Evolutionary conservation across 2,113 vertebrate genomes (phyloP).

Genomic region (Pardalotus punctatus): DNA sequence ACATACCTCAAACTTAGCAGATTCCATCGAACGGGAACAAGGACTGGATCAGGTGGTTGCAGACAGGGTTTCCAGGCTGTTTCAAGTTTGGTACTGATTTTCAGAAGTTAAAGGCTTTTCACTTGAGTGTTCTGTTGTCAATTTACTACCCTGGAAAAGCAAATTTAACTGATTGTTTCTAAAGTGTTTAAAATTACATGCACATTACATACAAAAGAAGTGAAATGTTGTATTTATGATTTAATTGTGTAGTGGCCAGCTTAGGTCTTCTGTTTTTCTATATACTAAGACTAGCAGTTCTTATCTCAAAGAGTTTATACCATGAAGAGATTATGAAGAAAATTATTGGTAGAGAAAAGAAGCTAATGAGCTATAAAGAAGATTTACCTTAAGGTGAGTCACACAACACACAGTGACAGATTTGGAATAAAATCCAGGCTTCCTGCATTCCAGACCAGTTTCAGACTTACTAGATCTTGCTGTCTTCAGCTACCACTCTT

Average conservation of each 20-base stretch:
- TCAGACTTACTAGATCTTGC: neutral
- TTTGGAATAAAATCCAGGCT: neutral
- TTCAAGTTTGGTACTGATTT: neutral
- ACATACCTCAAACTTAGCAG: neutral
- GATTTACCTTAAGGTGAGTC: neutral
- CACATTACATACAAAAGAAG: neutral
- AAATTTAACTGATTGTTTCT: neutral
- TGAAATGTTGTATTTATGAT: neutral
- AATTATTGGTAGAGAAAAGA: neutral
- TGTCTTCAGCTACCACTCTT: neutral
- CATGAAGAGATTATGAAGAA: neutral
- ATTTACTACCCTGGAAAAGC: neutral
- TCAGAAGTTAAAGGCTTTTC: neutral
- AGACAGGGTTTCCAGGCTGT: neutral
- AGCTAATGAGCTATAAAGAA: neutral
- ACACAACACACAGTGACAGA: neutral
- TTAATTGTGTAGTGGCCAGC: neutral
- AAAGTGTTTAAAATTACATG: neutral
- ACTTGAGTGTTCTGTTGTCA: neutral
- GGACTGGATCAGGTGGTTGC: neutral
- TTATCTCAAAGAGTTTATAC: neutral
- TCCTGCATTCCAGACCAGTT: neutral
- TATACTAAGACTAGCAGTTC: neutral
- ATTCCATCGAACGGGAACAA: neutral
- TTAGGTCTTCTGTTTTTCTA: neutral